These are phyloP conservation scores for Amiota minor DNA, from an alignment of 2,888 invertebrate species.

Conservation along the genomic window DNA sequence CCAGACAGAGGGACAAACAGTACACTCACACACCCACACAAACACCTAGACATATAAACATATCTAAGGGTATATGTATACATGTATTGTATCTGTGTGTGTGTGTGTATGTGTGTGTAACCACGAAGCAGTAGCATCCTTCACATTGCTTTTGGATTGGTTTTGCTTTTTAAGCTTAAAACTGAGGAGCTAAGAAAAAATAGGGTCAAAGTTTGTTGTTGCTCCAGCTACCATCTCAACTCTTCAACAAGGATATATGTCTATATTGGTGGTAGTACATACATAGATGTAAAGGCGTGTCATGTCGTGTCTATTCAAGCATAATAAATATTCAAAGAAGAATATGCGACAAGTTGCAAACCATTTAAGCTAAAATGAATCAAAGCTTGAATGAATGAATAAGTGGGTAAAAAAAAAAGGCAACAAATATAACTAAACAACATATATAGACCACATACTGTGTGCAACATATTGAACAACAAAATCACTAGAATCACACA, in stretches of 20 bases:
- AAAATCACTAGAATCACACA: no score
- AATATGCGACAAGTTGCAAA: conserved; percentile 20
- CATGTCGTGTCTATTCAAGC: background rate
- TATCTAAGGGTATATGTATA: background rate
- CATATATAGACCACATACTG: conserved; percentile 21
- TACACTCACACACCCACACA: background rate
- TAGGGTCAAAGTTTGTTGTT: conserved; percentile 21
- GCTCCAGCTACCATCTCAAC: background rate
- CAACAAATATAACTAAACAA: conserved; percentile 21
- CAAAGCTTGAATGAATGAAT: no score
- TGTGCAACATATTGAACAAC: conserved; percentile 21
- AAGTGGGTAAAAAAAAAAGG: background rate
- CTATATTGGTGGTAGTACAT: background rate
- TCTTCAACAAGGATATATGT: background rate
- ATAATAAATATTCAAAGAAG: background rate
- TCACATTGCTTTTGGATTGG: background rate
- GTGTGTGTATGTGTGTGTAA: background rate
- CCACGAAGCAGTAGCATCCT: conserved; percentile 9
- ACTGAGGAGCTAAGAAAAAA: conserved; percentile 4
- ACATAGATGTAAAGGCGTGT: background rate
- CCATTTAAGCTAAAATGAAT: background rate
- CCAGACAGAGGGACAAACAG: conserved; percentile 3
- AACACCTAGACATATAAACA: conserved; percentile 16
- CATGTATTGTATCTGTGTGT: background rate
- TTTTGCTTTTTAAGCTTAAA: background rate